Evolutionary conservation across 2,113 vertebrate species (phyloP), one percentile per base, ranked within the genome.

Genomic region (Rynchops niger): DNA sequence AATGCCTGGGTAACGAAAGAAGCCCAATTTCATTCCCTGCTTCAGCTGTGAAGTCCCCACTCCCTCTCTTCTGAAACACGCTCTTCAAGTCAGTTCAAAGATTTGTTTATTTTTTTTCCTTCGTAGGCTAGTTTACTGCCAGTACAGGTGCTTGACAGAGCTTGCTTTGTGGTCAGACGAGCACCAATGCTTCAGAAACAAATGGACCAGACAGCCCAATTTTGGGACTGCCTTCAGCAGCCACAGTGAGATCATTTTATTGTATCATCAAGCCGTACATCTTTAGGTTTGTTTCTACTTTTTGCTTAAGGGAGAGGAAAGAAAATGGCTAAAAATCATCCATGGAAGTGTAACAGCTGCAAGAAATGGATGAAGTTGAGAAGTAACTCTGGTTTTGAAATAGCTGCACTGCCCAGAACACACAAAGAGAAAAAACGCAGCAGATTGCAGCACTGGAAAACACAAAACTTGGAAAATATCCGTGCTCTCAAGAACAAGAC

Each of bases 391-490:
- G 5, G 0, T 36, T 92, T 69, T 11, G 9, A 62, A 88, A 21
- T 0, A 0, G 4, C 26, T 38, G 12, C 10, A 12, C 3, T 6
- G 10, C 6, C 12, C 49, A 27, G 15, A n/a, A 59, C 67, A 36
- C 5, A 22, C 4, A 38, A 36, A 14, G 11, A 55, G 1, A 3
- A 8, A n/a, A 36, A 38, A 69, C n/a, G 5, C 0, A 0, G 3
- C 7, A 9, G 19, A 6, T 14, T 3, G 36, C 11, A 45, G 5
- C 2, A 25, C 2, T 2, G 11, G 7, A 20, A 40, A 2, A 12
- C 1, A 14, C 9, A 4, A 53, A 25, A 5, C 3, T 11, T 12
- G 6, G 5, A 32, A n/a, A 6, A 11, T 0, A 32, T 0, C 18
- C 4, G 3, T 15, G 18, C 9, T 40, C 27, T 43, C 19, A 16